phyloP scores from a whole-genome alignment of 2,797 vertebrate genomes.

The Hybognathus amarus region DNA sequence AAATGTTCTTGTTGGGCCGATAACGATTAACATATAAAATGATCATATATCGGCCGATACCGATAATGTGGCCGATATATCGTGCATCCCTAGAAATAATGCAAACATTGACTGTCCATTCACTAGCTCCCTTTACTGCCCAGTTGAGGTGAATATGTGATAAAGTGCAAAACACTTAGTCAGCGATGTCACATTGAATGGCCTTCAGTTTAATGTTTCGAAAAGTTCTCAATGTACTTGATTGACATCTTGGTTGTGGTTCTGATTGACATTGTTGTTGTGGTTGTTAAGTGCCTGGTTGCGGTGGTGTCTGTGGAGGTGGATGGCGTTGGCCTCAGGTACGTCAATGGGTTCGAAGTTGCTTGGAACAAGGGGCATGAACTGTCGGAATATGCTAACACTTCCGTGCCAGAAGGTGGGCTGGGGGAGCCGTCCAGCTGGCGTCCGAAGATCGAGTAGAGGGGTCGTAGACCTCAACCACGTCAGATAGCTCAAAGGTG shows the following conservation, averaged over 20 bases:
- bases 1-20: too few species aligned
- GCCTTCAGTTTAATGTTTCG: background rate
- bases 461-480: constrained; percentile 91
- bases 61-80: too few species aligned
- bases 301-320: constrained; percentile 79
- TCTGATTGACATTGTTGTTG: constrained; percentile 77
- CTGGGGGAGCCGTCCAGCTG: constrained; percentile 88
- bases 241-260: constrained; percentile 78
- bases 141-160: constrained; percentile 60
- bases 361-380: constrained; percentile 88
- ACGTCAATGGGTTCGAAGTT: constrained; percentile 78
- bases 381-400: constrained; percentile 98
- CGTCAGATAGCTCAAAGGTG: constrained; percentile 93
- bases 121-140: constrained; percentile 19
- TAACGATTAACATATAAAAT: too few species aligned
- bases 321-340: constrained; percentile 75
- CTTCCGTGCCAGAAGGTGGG: constrained; percentile 98
- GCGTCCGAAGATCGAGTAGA: constrained; percentile 78
- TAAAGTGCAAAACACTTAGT: constrained; percentile 59
- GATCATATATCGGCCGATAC: too few species aligned
- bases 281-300: constrained; percentile 77
- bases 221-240: constrained; percentile 70
- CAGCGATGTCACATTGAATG: constrained; percentile 44
- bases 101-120: constrained; percentile 18
- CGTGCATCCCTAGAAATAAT: too few species aligned